Conservation (phyloP, 2,888 invertebrate species). For the Lycia hirtaria region DNA sequence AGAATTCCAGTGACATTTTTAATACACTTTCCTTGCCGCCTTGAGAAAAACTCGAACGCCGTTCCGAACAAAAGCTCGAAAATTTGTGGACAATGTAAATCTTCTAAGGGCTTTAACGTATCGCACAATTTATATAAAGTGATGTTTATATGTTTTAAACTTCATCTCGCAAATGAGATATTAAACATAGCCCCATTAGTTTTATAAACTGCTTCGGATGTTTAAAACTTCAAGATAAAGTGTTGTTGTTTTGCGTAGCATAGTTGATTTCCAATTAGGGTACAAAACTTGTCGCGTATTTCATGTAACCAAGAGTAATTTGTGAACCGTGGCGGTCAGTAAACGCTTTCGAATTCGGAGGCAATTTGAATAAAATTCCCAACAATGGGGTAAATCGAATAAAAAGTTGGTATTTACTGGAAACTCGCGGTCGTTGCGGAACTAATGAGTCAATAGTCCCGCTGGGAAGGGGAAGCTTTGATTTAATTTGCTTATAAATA, state of each 20-base stretch:
- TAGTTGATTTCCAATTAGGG: constrained; percentile 72
- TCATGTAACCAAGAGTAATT: constrained; percentile 63
- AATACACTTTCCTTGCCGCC: constrained; percentile 30
- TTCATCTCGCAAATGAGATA: constrained; percentile 18
- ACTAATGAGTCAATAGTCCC: constrained; percentile 37
- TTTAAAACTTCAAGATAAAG: constrained; percentile 51
- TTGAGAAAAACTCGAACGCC: constrained; percentile 5
- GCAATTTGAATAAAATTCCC: constrained; percentile 58
- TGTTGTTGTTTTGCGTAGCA: constrained; percentile 57
- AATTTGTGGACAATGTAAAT: constrained; percentile 20
- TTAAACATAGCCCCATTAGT: constrained; percentile 29
- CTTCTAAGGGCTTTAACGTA: neutral
- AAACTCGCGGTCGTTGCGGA: constrained; percentile 39
- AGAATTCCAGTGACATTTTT: constrained; percentile 32
- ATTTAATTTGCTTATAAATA: constrained; percentile 41
- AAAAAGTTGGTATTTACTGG: constrained; percentile 54
- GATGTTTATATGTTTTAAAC: constrained; percentile 9
- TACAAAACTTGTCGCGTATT: constrained; percentile 67
- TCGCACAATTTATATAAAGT: neutral
- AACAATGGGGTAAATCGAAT: constrained; percentile 55
- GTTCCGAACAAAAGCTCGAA: constrained; percentile 23
- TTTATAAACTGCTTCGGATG: constrained; percentile 46
- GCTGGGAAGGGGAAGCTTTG: constrained; percentile 43
- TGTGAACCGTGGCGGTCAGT: constrained; percentile 60
- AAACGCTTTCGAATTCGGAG: constrained; percentile 55